phyloP scores from a whole-genome alignment of 30 jellyfish, hydroid and myxozoan species.

The Chrysaora quinquecirrha region DNA sequence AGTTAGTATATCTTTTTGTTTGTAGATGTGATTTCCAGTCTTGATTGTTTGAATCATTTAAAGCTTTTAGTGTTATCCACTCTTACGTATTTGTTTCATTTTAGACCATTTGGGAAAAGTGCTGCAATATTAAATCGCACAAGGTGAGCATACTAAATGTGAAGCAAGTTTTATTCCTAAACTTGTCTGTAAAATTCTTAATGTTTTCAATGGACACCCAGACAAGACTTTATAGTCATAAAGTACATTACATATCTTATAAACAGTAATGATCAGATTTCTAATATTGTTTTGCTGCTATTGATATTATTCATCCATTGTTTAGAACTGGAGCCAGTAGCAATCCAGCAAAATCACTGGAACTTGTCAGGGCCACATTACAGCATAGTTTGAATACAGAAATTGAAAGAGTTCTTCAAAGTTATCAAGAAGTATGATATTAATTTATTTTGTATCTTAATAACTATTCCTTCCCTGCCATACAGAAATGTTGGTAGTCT shows the following conservation, averaged over 20 bases:
- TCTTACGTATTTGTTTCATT: background rate
- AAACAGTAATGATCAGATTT: too few relatives aligned
- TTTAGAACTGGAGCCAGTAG: slow-evolving; percentile 65
- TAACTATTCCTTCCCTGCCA: too few relatives aligned
- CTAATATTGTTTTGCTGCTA: too few relatives aligned
- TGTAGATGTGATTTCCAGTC: background rate
- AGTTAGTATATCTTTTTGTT: slow-evolving; percentile 19
- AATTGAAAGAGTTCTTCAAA: slow-evolving; percentile 83
- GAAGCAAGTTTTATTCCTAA: background rate
- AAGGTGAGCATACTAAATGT: slow-evolving; percentile 35
- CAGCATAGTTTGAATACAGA: slow-evolving; percentile 92
- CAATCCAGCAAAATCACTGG: slow-evolving; percentile 86
- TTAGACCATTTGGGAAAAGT: slow-evolving; percentile 51
- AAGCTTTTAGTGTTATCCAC: too few relatives aligned
- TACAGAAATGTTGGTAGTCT: too few relatives aligned
- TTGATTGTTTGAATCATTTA: background rate
- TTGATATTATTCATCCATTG: too few relatives aligned
- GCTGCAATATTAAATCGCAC: slow-evolving; percentile 54
- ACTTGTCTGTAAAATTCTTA: background rate
- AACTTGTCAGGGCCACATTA: slow-evolving; percentile 87
- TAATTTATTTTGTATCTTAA: too few relatives aligned
- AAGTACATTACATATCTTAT: too few relatives aligned
- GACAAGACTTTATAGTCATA: too few relatives aligned
- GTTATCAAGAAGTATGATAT: slow-evolving; percentile 89
- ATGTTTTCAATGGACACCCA: too few relatives aligned